Conservation (phyloP, 2,113 vertebrate species). For the Brienomyrus brachyistius region DNA sequence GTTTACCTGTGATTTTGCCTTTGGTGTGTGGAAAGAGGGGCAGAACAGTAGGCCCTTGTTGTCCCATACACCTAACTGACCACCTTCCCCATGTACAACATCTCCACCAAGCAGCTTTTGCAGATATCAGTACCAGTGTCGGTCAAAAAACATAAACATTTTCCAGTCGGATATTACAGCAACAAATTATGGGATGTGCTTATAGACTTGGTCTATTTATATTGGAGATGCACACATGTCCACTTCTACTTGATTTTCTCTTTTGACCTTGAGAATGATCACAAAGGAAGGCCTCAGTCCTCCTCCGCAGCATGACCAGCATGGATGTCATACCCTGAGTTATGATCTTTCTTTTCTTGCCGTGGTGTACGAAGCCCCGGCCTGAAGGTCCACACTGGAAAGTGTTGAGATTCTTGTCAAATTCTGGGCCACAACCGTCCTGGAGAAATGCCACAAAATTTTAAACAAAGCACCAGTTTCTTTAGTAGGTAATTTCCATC, state of each 20-base stretch:
- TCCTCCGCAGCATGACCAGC: not conserved
- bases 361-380: not conserved
- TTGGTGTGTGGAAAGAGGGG: not conserved
- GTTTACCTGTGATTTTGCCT: not conserved
- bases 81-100: not conserved
- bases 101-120: not conserved
- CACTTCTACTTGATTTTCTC: not conserved
- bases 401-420: not conserved
- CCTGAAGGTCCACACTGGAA: not conserved
- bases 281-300: not conserved
- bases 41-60: not conserved
- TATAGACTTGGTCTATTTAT: not conserved
- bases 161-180: not conserved
- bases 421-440: not conserved
- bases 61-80: not conserved
- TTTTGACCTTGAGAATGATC: not conserved
- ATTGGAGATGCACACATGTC: not conserved
- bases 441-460: not conserved
- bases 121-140: not conserved
- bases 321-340: not conserved
- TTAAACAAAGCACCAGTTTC: not conserved
- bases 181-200: not conserved
- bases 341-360: not conserved
- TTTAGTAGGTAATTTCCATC: not conserved
- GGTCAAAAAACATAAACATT: not conserved